Evolutionary conservation across 1,140 invertebrate species (phyloP), one percentile per base, ranked within the genome.

Genomic region (Hycleus phaleratus): DNA sequence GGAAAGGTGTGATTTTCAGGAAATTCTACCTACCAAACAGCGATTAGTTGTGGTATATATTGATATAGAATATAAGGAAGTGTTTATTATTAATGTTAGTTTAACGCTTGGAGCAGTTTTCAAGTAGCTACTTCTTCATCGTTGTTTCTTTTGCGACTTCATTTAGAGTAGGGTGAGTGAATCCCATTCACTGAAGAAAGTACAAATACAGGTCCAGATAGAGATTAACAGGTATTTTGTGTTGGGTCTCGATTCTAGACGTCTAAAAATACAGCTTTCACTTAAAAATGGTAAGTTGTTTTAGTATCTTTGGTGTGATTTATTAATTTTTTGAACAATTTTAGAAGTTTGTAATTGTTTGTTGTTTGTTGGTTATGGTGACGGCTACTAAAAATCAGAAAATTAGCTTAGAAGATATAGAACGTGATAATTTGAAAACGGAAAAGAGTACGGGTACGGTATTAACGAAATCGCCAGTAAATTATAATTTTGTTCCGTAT

Each of bases 361-460:
- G 11, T 42, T n/a, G 11, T 42, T 42, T 10, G 10, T 42, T 42
- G 40, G 11, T 42, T 8, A 3, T 11, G 40, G 11, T 6, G 10
- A 42, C 10, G 9, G 40, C 40, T 4, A 44, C 26, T 6, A 53
- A 54, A 26, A 46, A 63, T n/a, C 59, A 62, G 24, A 66, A 67
- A 59, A 61, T 63, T 25, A 65, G 58, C 18, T 52, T 69, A 8
- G 66, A 69, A 43, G 66, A 69, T 53, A 68, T 69, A 18, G 68
- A 69, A 52, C 40, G 59, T 11, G 68, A 68, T 38, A 66, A 66
- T 39, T 54, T 61, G 39, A 44, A 46, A 58, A 24, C 10, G 51
- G 32, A 10, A 58, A 59, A 51, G 42, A 11, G 18, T 18, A 18
- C 18, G 18, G 1, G 18, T 18, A 18, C 18, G 18, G 18, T 62